Evolutionary conservation across 2,113 vertebrate species (phyloP).

Genomic region (Lycocorax pyrrhopterus): DNA sequence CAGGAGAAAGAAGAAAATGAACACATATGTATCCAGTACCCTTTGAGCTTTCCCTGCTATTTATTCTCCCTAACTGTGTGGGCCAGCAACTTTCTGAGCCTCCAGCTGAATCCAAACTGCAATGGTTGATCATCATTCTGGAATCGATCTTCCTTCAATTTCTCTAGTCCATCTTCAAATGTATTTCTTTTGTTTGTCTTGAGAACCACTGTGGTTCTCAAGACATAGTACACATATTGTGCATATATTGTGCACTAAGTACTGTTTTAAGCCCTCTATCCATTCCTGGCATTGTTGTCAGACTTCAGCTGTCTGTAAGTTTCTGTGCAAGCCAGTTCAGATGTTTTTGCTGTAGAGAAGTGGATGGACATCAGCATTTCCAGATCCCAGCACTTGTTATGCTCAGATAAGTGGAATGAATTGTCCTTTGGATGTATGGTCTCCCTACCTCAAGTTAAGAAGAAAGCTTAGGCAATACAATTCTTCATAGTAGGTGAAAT

Average conservation of each 20-base stretch:
- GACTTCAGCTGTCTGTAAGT: not conserved
- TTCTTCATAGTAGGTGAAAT: not conserved
- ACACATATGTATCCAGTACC: not conserved
- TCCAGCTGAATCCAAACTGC: not conserved
- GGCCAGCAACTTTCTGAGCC: not conserved
- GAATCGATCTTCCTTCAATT: not conserved
- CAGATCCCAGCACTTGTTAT: not conserved
- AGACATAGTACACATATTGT: no score
- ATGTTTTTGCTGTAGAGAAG: not conserved
- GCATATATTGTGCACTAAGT: not conserved
- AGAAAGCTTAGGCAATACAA: not conserved
- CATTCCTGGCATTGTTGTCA: not conserved
- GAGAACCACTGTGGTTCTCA: not conserved
- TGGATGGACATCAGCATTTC: not conserved
- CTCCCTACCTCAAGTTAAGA: not conserved
- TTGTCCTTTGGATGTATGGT: not conserved
- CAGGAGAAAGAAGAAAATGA: not conserved
- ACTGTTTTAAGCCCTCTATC: not conserved
- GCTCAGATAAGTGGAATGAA: not conserved
- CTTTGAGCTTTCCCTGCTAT: not conserved
- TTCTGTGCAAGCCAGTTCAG: not conserved
- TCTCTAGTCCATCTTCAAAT: not conserved
- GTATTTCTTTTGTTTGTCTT: not conserved
- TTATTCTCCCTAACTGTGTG: accelerated
- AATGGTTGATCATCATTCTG: not conserved